Percentiles rank a stretch among this genome's conserved stretches.
Conservation (phyloP, 2,797 vertebrate species). For the Botia kubotai region DNA sequence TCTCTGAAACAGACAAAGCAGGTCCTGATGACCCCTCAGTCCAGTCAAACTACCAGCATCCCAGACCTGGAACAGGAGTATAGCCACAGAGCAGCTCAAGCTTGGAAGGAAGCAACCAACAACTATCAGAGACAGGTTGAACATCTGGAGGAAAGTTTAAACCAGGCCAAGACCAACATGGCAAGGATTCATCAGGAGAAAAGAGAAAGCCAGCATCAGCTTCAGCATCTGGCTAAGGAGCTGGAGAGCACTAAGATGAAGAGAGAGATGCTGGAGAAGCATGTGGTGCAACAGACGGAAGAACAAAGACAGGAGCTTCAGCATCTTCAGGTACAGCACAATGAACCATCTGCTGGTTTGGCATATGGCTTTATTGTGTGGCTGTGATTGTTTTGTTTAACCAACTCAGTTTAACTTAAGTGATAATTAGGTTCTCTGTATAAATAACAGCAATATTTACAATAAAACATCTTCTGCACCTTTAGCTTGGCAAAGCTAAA, state of each 20-base stretch:
- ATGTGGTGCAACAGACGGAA: constrained; percentile 73
- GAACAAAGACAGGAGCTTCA: constrained; percentile 78
- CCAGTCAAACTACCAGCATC: constrained; percentile 64
- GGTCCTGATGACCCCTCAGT: constrained; percentile 31
- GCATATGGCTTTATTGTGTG: no score
- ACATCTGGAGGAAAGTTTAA: constrained; percentile 81
- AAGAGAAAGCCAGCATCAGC: constrained; percentile 78
- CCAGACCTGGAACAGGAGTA: constrained; percentile 82
- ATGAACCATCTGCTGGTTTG: no score
- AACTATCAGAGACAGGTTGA: constrained; percentile 81
- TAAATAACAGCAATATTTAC: no score
- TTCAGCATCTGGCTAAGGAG: constrained; percentile 83
- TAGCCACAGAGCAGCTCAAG: constrained; percentile 76
- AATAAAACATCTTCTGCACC: no score
- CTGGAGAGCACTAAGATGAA: constrained; percentile 72
- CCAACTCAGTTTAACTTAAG: no score
- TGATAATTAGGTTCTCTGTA: no score
- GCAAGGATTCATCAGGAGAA: constrained; percentile 79
- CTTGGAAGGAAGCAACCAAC: constrained; percentile 85
- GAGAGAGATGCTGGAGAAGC: constrained; percentile 82
- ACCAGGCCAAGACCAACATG: constrained; percentile 77
- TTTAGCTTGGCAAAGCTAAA: background rate
- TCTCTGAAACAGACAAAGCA: constrained; percentile 56
- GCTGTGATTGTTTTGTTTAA: no score
- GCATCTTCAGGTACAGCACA: constrained; percentile 82